These are phyloP conservation scores for Ecliptopera silaceata DNA, from an alignment of 2,888 invertebrate species.

Conservation along the genomic window DNA sequence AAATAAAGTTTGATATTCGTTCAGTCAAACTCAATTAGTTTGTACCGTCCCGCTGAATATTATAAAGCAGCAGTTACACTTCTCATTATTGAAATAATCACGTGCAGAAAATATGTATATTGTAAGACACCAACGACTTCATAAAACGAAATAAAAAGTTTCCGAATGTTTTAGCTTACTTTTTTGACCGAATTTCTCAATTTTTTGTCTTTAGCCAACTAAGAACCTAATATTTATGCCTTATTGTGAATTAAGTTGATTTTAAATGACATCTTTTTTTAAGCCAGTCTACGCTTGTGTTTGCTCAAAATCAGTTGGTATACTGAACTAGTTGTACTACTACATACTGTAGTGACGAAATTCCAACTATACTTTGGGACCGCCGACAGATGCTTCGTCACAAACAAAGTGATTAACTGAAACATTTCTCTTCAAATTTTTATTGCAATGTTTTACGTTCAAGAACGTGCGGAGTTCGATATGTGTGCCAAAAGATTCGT, in stretches of 20 bases:
- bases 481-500: constrained; percentile 60
- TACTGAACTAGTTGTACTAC: constrained; percentile 10
- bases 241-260: no score
- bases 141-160: not conserved
- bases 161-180: not conserved
- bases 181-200: not conserved
- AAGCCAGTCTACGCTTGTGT: no score
- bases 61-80: not conserved
- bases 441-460: constrained; percentile 51
- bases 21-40: constrained; percentile 22
- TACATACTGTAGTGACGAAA: constrained; percentile 34
- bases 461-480: constrained; percentile 44
- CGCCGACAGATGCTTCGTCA: constrained; percentile 46
- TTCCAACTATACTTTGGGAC: constrained; percentile 44
- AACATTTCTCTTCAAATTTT: constrained; percentile 46
- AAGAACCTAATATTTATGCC: no score
- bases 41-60: constrained; percentile 15
- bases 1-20: constrained; percentile 45
- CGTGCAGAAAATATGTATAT: not conserved
- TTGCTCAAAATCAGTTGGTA: no score
- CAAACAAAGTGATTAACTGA: constrained; percentile 65
- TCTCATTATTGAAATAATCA: not conserved
- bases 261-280: no score
- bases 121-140: not conserved
- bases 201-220: not conserved